A percentile compares a stretch with the other conserved stretches of the same genome.
Evolutionary conservation across 2,888 invertebrate species (phyloP).

Genomic region (Eupelmus urozonus): DNA sequence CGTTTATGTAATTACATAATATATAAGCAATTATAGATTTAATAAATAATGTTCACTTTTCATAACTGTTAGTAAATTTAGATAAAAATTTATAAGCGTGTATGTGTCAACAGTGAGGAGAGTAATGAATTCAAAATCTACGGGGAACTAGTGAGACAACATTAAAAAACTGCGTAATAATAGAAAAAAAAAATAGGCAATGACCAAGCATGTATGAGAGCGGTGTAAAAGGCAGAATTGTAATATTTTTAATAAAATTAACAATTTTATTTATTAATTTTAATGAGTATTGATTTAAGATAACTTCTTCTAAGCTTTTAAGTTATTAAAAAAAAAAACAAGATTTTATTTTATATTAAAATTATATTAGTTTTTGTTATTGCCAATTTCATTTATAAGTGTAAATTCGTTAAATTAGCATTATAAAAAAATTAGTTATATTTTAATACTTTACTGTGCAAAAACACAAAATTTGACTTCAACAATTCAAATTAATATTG

Average conservation of each 20-base stretch:
- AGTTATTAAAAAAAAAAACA: too few relatives aligned
- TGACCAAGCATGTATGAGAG: constrained; percentile 70
- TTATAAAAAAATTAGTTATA: too few relatives aligned
- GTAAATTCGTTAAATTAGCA: too few relatives aligned
- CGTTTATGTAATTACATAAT: background rate
- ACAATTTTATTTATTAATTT: too few relatives aligned
- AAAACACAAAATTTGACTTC: too few relatives aligned
- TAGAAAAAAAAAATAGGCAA: constrained; percentile 43
- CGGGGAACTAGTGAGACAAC: constrained; percentile 41
- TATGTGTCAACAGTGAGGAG: constrained; percentile 13
- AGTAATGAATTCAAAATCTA: background rate
- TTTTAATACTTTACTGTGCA: too few relatives aligned
- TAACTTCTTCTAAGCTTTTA: too few relatives aligned
- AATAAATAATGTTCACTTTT: constrained; percentile 47
- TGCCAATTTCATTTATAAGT: too few relatives aligned
- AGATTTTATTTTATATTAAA: too few relatives aligned
- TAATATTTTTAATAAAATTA: constrained; percentile 61
- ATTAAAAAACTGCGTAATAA: constrained; percentile 55
- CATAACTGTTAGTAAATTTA: constrained; percentile 48
- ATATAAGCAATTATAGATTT: constrained; percentile 9
- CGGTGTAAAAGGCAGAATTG: constrained; percentile 73
- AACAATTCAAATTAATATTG: too few relatives aligned
- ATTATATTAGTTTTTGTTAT: too few relatives aligned
- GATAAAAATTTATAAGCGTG: constrained; percentile 29
- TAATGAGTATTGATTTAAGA: too few relatives aligned